Conservation (phyloP, 2,797 vertebrate species). For the Florisuga fusca region DNA sequence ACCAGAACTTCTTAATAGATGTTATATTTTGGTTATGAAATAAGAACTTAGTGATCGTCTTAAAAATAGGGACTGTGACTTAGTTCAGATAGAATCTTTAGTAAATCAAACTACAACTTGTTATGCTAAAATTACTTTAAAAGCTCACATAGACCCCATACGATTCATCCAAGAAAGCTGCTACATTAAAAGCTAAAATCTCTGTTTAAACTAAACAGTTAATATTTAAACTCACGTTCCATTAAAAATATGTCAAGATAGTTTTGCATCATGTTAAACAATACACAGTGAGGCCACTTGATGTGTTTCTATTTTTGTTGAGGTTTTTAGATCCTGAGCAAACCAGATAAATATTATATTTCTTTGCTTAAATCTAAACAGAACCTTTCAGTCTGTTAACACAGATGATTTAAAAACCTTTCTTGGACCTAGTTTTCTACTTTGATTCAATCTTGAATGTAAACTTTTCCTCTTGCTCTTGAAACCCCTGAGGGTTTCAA, state of each 20-base stretch:
- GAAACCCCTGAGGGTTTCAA: fast-evolving
- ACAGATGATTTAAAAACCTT: neutral
- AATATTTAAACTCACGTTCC: constrained; percentile 7
- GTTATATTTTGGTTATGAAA: neutral
- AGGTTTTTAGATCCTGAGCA: neutral
- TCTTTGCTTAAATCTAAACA: neutral
- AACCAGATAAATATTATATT: neutral
- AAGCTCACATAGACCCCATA: fast-evolving
- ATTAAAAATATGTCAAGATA: neutral
- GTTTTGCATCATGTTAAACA: neutral
- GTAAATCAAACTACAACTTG: neutral
- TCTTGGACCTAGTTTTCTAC: neutral
- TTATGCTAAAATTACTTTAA: neutral
- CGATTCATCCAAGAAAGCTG: neutral
- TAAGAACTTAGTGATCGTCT: neutral
- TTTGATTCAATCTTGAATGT: neutral
- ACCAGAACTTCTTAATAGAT: neutral
- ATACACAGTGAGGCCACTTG: neutral
- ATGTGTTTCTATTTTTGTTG: neutral
- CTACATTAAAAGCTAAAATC: neutral
- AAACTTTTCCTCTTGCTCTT: neutral
- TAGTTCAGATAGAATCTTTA: neutral
- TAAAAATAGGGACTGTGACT: neutral
- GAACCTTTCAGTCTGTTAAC: neutral
- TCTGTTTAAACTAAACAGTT: neutral